Evolutionary conservation across 2,797 vertebrate genomes (phyloP).

Genomic region (Pseudochromis fuscus): DNA sequence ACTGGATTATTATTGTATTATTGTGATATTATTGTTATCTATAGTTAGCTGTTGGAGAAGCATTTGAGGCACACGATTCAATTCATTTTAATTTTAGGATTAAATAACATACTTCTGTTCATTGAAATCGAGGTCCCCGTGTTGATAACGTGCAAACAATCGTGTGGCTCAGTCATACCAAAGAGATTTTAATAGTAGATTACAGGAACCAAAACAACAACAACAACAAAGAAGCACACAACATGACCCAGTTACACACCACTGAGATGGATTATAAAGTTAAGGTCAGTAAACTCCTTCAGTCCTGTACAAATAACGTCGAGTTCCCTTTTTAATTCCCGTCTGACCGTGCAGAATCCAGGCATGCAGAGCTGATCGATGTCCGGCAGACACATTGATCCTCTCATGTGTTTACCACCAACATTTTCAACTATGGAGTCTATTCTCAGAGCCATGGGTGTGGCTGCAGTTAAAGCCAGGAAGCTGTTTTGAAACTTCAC

Average conservation of each 20-base stretch:
- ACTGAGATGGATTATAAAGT: conserved; percentile 4
- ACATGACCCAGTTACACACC: not conserved
- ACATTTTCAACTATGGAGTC: conserved; percentile 3
- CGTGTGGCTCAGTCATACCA: not conserved
- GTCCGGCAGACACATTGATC: not conserved
- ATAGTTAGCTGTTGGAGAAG: not conserved
- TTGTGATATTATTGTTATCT: not conserved
- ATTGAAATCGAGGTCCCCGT: not conserved
- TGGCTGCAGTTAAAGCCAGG: conserved; percentile 15
- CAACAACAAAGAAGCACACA: not conserved
- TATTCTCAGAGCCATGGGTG: not conserved
- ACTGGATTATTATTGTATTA: conserved; percentile 5
- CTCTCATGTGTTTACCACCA: not conserved
- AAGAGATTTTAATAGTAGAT: conserved; percentile 3
- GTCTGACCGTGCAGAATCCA: not conserved
- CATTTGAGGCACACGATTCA: conserved; percentile 1
- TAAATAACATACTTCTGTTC: conserved; percentile 3
- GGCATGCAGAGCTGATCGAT: not conserved
- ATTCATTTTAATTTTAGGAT: not conserved
- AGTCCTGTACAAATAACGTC: not conserved
- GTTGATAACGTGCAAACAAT: conserved; percentile 15
- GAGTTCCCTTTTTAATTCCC: conserved; percentile 1
- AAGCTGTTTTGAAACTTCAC: conserved; percentile 26
- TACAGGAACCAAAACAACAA: not conserved
- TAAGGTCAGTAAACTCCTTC: not conserved